Base-by-base conservation (phyloP, 2,113 vertebrate genomes). In the Probosciger aterrimus region DNA sequence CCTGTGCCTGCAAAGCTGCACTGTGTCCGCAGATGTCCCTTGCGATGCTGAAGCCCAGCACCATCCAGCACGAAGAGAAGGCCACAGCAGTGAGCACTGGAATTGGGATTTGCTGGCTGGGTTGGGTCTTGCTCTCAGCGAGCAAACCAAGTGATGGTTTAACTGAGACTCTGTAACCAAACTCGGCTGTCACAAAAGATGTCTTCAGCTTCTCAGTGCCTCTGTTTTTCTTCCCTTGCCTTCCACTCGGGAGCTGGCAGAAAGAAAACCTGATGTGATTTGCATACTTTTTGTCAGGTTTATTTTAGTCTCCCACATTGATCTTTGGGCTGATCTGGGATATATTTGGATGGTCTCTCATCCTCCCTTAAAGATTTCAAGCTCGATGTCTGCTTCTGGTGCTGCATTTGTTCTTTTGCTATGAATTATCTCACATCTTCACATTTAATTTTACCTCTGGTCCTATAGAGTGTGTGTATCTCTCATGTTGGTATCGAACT, bases 371-470 rank as follows among this genome's bases (percentile, higher is more conserved):
- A 74, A 79, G 59, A 88, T 87, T 87, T 78, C 67, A 55, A 80
- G 67, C 70, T 80, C 8, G 1, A 0, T 87, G 44, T 71, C 89
- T 90, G 84, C 68, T 85, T 57, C 78, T 94, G 89, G 82, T 82
- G 75, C 79, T 76, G 28, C 41, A 39, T 94, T 95, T 89, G 30
- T 95, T 92, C 86, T 76, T 88, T 63, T 35, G 25, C 82, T 88
- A 2, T 87, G 84, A 84, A 47, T 95, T 91, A 85, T 79, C 89
- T 88, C 46, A 11, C 25, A n/a, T 87, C 78, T 94, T 95, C 62
- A 12, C 64, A 30, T 89, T 92, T 82, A 53, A 50, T 95, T 92
- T 94, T 85, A 50, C 92, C 84, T 92, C 81, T 73, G 35, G 62
- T 87, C 35, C 53, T 73, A 24, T 4, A 35, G 60, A 83, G 24